phyloP scores from a whole-genome alignment of 37 sponge, comb jelly and placozoan species.

The Spongilla lacustris region DNA sequence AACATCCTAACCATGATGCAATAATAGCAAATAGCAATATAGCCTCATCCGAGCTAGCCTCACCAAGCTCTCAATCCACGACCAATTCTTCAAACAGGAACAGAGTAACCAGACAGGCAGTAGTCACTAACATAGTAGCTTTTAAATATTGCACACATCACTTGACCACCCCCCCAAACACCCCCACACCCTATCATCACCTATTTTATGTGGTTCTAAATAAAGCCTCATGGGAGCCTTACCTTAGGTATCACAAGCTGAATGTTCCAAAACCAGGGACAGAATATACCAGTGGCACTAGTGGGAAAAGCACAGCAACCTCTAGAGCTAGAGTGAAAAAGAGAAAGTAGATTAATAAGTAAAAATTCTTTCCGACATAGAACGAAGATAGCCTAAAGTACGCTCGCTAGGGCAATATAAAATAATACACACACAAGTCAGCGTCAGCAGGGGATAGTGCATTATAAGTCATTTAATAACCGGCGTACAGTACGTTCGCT shows the following conservation, averaged over 20 bases:
- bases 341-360: conserved; percentile 1
- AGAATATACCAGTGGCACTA: conserved; percentile 1
- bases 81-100: conserved; percentile 1
- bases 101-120: conserved; percentile 1
- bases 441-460: background rate
- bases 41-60: background rate
- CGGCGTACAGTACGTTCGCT: conserved; percentile 1
- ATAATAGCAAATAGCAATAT: conserved; percentile 1
- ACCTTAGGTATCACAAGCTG: conserved; percentile 1
- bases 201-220: conserved; percentile 1
- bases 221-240: background rate
- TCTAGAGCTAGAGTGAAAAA: background rate
- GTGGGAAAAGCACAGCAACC: background rate
- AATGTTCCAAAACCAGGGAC: conserved; percentile 1
- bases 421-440: conserved; percentile 1
- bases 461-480: background rate
- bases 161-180: background rate
- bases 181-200: background rate
- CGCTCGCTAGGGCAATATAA: background rate
- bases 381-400: background rate
- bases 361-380: conserved; percentile 1
- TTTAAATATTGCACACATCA: conserved; percentile 1
- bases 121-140: conserved; percentile 1
- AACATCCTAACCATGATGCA: conserved; percentile 1
- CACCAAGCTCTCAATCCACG: background rate